Conservation (phyloP, 2,113 vertebrate genomes). For the Garra rufa region DNA sequence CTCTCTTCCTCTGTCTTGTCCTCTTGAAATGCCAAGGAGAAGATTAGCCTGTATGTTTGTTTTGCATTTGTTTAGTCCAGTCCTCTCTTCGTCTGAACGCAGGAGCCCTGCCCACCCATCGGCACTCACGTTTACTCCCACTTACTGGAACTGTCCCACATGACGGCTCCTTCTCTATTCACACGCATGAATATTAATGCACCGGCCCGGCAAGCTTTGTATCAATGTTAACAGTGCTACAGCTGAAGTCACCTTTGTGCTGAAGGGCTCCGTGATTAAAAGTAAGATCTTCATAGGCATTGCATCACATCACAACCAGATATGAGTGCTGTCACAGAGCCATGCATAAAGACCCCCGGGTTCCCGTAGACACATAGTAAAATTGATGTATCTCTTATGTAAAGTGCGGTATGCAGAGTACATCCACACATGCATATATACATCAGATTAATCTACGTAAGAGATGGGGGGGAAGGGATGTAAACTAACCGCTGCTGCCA, state of each 20-base stretch:
- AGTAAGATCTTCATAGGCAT: conserved; percentile 54
- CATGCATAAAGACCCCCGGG: conserved; percentile 29
- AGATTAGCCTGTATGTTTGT: conserved; percentile 11
- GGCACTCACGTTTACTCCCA: conserved; percentile 60
- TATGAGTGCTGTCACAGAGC: conserved; percentile 30
- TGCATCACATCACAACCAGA: conserved; percentile 25
- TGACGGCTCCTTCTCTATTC: neutral
- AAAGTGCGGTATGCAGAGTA: conserved; percentile 76
- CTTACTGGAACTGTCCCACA: conserved; percentile 53
- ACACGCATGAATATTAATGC: conserved; percentile 69
- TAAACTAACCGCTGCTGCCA: conserved; percentile 70
- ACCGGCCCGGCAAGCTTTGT: conserved; percentile 62
- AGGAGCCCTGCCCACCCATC: conserved; percentile 32
- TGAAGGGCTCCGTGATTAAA: conserved; percentile 71
- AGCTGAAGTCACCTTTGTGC: conserved; percentile 73
- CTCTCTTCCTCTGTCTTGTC: neutral
- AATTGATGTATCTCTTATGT: conserved; percentile 79
- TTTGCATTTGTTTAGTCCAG: conserved; percentile 11
- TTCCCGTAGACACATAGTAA: conserved; percentile 64
- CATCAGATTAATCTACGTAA: conserved; percentile 72
- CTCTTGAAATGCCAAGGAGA: neutral
- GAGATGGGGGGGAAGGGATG: conserved; percentile 61
- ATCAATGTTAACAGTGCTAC: conserved; percentile 65
- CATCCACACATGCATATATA: conserved; percentile 73
- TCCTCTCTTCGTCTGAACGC: neutral